These are phyloP conservation scores for Torymus tubicola DNA, from an alignment of 2,888 invertebrate genomes.

Conservation along the genomic window DNA sequence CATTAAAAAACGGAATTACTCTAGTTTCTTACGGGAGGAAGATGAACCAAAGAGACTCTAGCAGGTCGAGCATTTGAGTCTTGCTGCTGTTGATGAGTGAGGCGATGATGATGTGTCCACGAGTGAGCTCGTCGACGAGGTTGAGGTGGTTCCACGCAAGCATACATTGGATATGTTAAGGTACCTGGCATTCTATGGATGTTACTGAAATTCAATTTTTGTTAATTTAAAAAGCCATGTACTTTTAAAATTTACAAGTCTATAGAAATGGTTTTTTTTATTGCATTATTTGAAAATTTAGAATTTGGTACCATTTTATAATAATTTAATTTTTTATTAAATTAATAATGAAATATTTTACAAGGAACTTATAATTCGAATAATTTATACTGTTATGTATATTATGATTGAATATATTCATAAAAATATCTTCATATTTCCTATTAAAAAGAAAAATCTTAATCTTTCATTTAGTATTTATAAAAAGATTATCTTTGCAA, in stretches of 20 bases:
- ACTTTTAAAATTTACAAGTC: slow-evolving; percentile 12
- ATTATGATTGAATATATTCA: not conserved
- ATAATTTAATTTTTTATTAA: not conserved
- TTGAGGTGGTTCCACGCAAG: slow-evolving; percentile 69
- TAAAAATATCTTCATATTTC: slow-evolving; percentile 8
- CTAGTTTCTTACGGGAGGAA: slow-evolving; percentile 48
- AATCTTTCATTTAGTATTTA: slow-evolving; percentile 21
- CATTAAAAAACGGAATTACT: slow-evolving; percentile 1
- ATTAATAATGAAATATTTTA: no score
- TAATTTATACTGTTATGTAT: no score
- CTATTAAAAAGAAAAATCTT: slow-evolving; percentile 11
- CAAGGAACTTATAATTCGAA: no score
- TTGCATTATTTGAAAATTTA: no score
- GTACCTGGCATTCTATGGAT: slow-evolving; percentile 71
- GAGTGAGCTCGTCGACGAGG: slow-evolving; percentile 70
- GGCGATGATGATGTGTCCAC: slow-evolving; percentile 65
- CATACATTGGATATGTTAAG: slow-evolving; percentile 73
- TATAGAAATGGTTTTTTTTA: not conserved
- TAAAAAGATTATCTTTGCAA: slow-evolving; percentile 10
- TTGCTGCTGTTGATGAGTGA: slow-evolving; percentile 62
- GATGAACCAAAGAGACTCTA: slow-evolving; percentile 66
- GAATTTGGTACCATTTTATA: not conserved
- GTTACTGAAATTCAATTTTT: slow-evolving; percentile 25
- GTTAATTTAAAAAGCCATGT: slow-evolving; percentile 25
- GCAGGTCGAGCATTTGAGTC: slow-evolving; percentile 61